Evolutionary conservation across 2,113 vertebrate genomes (phyloP), one percentile per base, ranked within the genome.

Genomic region (Probosciger aterrimus): DNA sequence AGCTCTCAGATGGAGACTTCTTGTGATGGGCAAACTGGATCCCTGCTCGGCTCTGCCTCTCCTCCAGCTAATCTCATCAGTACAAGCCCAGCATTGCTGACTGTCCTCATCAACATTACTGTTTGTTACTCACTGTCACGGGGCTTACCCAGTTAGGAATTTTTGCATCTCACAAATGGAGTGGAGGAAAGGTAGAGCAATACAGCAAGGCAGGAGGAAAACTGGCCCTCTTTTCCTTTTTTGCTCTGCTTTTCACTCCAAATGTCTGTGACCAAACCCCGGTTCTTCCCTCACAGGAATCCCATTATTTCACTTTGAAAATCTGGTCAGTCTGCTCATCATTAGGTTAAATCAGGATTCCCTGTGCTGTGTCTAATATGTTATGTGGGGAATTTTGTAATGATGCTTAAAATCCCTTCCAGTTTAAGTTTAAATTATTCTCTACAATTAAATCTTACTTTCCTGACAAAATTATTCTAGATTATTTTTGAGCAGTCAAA

Each of bases 261-360:
- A 60, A 85, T 73, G 30, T 93, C 55, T 88, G 41, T 90, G 55
- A 30, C 37, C 1, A 2, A 81, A 43, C 59, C 47, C 8, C 71
- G 23, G 31, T 87, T 35, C 49, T 75, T 81, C 41, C 57, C 44
- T 39, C 1, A 3, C 62, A 88, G 67, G 55, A 90, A 67, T 91
- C 49, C 68, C 37, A 74, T 55, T 96, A 82, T 88, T 96, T 97
- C 73, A 49, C 60, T 92, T 90, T 65, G 80, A 88, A 94, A 96
- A 96, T 86, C 84, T 96, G 90, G 62, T 91, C 93, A 84, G 52
- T 55, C 86, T 94, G 81, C 53, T 93, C 77, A 79, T 89, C 41
- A 7, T 91, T 88, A 76, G 30, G 71, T 93, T 94, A 95, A 96
- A 97, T 93, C 80, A 95, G 84, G 73, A 94, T 96, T 96, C 79